Evolutionary conservation across 2,113 vertebrate genomes (phyloP), one percentile per base, ranked within the genome.

Genomic region (Vulpes ferrilata): DNA sequence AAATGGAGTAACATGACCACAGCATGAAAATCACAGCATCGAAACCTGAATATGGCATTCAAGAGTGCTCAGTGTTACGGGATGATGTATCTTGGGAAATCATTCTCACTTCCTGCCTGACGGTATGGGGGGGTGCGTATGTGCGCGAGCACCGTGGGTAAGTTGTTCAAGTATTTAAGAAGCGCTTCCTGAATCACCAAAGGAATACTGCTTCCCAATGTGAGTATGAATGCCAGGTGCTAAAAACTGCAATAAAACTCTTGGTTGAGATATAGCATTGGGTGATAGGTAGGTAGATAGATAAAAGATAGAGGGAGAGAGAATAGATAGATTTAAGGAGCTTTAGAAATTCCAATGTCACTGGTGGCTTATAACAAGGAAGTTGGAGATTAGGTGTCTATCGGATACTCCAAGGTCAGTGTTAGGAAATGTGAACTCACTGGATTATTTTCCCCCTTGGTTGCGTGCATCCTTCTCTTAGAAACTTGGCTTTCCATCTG

Each of bases 121-220:
- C 27, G 11, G 10, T 38, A 19, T 11, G 30, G 65, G 19, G 19
- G 25, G 64, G n/a, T 35, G 3, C 5, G 17, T 22, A 55, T 65
- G n/a, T 59, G 38, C 15, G 2, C 4, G 0, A 25, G 4, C 73
- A 11, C 23, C 9, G 16, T 1, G 9, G n/a, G n/a, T 27, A 84
- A 32, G 3, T 78, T 76, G 95, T 93, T 57, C 35, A 88, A 32
- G 20, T 73, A 48, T 53, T 91, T 88, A 48, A 79, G 80, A 88
- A 23, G 15, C 48, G 10, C n/a, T 92, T 85, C 32, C n/a, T 32
- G 27, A 11, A 55, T 83, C 23, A 55, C 67, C 60, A 78, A 73
- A 65, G 32, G 48, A 78, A 83, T 19, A 35, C 19, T 35, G 25
- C 25, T 94, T 90, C 81, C 60, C 6, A 22, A 13, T 23, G 10